Conservation (phyloP, 2,888 invertebrate species). For the Halocaridina rubra region DNA sequence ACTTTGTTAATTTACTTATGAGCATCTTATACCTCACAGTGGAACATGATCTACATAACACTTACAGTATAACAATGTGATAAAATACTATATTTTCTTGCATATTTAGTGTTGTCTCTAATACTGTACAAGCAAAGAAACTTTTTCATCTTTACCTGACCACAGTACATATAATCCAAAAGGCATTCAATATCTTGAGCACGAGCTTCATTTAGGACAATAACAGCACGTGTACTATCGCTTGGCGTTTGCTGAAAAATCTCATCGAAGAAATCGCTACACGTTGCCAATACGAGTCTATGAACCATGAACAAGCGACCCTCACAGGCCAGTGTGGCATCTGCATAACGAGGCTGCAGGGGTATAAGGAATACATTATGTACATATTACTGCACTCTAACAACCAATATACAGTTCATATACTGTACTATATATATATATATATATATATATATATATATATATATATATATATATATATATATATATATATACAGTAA, state of each 20-base stretch:
- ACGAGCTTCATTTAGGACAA: slow-evolving; percentile 54
- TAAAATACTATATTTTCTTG: too few species aligned
- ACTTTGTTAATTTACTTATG: too few species aligned
- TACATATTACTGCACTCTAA: not conserved
- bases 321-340: slow-evolving; percentile 59
- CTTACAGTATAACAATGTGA: too few species aligned
- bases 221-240: slow-evolving; percentile 45
- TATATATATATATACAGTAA: slow-evolving; percentile 21
- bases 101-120: too few species aligned
- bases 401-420: not conserved
- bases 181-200: slow-evolving; percentile 54
- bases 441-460: slow-evolving; percentile 14
- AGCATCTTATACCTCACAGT: too few species aligned
- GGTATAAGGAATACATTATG: not conserved
- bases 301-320: slow-evolving; percentile 56
- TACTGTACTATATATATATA: not conserved
- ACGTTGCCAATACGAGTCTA: slow-evolving; percentile 54
- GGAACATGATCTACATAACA: too few species aligned
- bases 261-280: slow-evolving; percentile 61
- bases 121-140: too few species aligned
- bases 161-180: slow-evolving; percentile 60
- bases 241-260: slow-evolving; percentile 59
- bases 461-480: slow-evolving; percentile 17
- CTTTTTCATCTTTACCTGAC: slow-evolving; percentile 58
- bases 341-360: slow-evolving; percentile 47